Conservation (phyloP, 2,888 invertebrate genomes). For the Panorpa germanica region DNA sequence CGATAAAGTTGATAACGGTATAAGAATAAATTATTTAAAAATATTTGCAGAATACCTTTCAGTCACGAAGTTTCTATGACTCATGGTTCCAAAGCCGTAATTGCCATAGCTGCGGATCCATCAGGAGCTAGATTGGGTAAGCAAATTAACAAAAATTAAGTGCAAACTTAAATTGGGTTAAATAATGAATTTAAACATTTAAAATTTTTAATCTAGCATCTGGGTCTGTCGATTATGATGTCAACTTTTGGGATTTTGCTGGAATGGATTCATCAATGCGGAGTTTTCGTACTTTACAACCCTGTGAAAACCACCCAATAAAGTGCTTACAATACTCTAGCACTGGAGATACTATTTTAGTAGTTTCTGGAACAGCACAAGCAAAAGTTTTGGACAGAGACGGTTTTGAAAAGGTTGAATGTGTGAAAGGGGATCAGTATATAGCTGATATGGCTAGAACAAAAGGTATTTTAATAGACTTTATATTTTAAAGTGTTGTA, state of each 20-base stretch:
- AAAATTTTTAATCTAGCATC: slow-evolving; percentile 37
- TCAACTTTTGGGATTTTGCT: slow-evolving; percentile 96
- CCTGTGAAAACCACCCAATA: slow-evolving; percentile 92
- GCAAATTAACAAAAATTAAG: slow-evolving; percentile 1
- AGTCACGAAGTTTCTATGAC: slow-evolving; percentile 63
- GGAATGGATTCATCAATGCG: slow-evolving; percentile 90
- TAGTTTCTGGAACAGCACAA: slow-evolving; percentile 80
- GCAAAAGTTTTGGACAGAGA: slow-evolving; percentile 90
- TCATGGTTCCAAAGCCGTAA: slow-evolving; percentile 81
- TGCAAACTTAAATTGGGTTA: not conserved
- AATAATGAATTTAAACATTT: slow-evolving; percentile 5
- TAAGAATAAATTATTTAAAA: slow-evolving; percentile 20
- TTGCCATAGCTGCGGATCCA: slow-evolving; percentile 81
- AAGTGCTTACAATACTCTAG: slow-evolving; percentile 70
- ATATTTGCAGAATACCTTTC: slow-evolving; percentile 45
- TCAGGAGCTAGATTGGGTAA: slow-evolving; percentile 63
- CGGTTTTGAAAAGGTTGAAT: slow-evolving; percentile 83
- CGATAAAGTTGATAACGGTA: slow-evolving; percentile 19
- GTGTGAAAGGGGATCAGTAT: slow-evolving; percentile 90
- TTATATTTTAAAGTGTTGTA: too few species aligned
- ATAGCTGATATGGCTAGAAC: slow-evolving; percentile 86
- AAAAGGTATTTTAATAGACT: too few species aligned
- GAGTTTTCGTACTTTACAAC: slow-evolving; percentile 82
- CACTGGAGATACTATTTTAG: slow-evolving; percentile 85
- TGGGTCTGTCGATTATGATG: slow-evolving; percentile 91